Conservation (phyloP, 2,797 vertebrate species). For the Cuniculus paca region DNA sequence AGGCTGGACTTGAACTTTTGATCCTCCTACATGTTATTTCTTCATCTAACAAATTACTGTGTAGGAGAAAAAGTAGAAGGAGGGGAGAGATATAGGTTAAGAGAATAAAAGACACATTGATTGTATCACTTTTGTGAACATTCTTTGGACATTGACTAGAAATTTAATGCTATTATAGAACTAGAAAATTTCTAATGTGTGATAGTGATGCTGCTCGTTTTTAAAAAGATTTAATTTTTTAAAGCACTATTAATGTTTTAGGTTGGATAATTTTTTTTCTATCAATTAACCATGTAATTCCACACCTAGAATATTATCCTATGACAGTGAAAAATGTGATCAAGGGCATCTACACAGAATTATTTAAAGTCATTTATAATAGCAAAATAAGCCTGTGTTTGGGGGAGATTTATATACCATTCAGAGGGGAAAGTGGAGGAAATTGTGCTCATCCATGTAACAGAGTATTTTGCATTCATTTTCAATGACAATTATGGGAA, state of each 20-base stretch:
- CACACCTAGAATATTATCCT: not conserved
- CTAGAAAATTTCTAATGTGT: not conserved
- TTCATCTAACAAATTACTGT: not conserved
- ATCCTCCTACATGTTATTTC: not conserved
- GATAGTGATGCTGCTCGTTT: not conserved
- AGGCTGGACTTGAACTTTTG: not conserved
- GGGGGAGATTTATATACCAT: not conserved
- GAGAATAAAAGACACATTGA: not conserved
- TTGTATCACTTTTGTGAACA: not conserved
- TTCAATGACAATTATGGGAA: conserved; percentile 33
- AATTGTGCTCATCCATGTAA: not conserved
- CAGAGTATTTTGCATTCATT: conserved; percentile 15
- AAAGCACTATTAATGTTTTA: not conserved
- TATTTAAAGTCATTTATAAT: not conserved
- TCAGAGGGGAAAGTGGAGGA: not conserved
- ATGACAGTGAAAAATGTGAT: conserved; percentile 16
- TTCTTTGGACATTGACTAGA: not conserved
- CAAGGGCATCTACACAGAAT: not conserved
- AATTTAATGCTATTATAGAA: not conserved
- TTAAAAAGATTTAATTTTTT: conserved; percentile 37
- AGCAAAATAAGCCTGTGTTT: not conserved
- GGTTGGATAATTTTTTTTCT: not conserved
- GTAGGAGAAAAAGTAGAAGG: not conserved
- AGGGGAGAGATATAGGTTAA: not conserved
- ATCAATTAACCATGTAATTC: not conserved